Percentiles rank a stretch among this genome's conserved stretches.
Evolutionary conservation across 1,140 invertebrate species (phyloP).

Genomic region (Adelges cooleyi): DNA sequence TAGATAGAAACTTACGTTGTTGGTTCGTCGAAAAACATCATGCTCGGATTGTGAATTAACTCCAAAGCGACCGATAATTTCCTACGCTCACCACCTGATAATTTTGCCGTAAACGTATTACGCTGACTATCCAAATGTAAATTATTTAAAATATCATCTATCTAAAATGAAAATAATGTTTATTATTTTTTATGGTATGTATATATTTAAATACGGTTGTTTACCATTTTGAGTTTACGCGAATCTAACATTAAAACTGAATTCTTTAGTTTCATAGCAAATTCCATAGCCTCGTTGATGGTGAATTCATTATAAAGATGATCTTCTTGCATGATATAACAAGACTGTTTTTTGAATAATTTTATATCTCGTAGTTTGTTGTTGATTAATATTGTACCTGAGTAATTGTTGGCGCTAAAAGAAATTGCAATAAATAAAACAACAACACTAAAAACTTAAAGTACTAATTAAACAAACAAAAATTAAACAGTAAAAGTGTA

Average conservation of each 20-base stretch:
- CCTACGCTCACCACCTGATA: slow-evolving; percentile 81
- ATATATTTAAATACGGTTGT: background rate
- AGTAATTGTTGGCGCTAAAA: no score
- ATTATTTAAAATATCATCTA: slow-evolving; percentile 26
- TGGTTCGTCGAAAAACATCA: slow-evolving; percentile 88
- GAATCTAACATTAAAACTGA: slow-evolving; percentile 38
- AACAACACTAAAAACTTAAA: no score
- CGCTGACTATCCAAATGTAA: slow-evolving; percentile 33
- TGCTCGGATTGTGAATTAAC: slow-evolving; percentile 72
- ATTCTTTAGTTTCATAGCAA: slow-evolving; percentile 75
- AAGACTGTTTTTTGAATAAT: slow-evolving; percentile 56
- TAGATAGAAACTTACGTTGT: slow-evolving; percentile 55
- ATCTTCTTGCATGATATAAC: slow-evolving; percentile 86
- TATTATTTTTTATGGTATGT: background rate
- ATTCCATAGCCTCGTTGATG: slow-evolving; percentile 68
- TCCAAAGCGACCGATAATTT: slow-evolving; percentile 77
- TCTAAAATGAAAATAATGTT: background rate
- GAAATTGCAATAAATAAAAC: no score
- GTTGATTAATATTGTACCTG: slow-evolving; percentile 24
- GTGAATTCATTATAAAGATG: slow-evolving; percentile 62
- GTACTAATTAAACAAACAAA: no score
- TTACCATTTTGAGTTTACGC: slow-evolving; percentile 27
- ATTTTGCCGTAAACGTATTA: slow-evolving; percentile 53
- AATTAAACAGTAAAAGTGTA: no score
- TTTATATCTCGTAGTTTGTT: slow-evolving; percentile 30